These are phyloP conservation scores for Drosophila rufa DNA, from an alignment of 1,140 invertebrate species.

Conservation along the genomic window DNA sequence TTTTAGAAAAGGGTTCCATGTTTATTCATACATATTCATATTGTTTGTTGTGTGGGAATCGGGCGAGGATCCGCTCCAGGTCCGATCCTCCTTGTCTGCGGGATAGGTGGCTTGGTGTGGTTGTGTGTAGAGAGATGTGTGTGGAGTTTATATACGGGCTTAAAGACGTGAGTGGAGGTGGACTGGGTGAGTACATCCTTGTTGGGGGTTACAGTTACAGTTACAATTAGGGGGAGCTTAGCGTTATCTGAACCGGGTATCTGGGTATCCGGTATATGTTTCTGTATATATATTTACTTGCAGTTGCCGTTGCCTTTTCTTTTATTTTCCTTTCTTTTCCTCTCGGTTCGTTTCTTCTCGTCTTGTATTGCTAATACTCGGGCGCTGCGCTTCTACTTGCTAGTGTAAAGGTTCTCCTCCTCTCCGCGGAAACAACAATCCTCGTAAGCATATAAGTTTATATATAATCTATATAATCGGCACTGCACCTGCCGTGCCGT, in stretches of 20 bases:
- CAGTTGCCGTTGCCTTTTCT: slow-evolving; percentile 27
- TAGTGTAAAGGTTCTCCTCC: slow-evolving; percentile 54
- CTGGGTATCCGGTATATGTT: slow-evolving; percentile 2
- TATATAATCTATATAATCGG: slow-evolving; percentile 56
- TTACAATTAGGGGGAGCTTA: slow-evolving; percentile 16
- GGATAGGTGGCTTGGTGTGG: background rate
- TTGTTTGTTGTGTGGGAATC: slow-evolving; percentile 22
- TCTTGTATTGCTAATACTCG: slow-evolving; percentile 33
- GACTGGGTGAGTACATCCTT: slow-evolving; percentile 25
- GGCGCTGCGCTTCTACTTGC: slow-evolving; percentile 40
- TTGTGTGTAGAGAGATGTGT: background rate
- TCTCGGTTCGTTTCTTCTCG: background rate
- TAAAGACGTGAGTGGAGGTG: slow-evolving; percentile 1
- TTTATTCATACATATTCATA: slow-evolving; percentile 46
- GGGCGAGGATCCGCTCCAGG: slow-evolving; percentile 16
- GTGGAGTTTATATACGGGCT: background rate
- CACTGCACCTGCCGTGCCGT: slow-evolving; percentile 30
- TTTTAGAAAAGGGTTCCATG: slow-evolving; percentile 41
- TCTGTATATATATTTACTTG: slow-evolving; percentile 22
- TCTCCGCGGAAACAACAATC: slow-evolving; percentile 49
- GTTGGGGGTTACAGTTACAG: slow-evolving; percentile 1
- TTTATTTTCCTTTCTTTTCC: background rate
- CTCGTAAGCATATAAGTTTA: slow-evolving; percentile 53
- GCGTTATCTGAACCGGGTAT: slow-evolving; percentile 5
- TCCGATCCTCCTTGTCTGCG: slow-evolving; percentile 1